Base-by-base conservation (phyloP, 1,140 invertebrate genomes). In the Cardiocondyla obscurior region DNA sequence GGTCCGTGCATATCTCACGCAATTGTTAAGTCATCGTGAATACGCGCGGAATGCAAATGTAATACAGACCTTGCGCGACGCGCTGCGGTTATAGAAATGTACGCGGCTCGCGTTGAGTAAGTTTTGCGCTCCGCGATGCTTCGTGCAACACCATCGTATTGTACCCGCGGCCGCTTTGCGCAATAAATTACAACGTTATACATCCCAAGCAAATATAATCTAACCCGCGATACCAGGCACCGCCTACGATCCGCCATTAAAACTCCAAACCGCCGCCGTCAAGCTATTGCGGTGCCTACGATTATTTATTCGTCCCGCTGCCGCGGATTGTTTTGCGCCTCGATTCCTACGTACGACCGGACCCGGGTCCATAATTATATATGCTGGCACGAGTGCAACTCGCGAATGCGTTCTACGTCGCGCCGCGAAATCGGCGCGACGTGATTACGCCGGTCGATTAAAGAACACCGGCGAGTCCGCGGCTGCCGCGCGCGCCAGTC, bases 211-310 rank as follows among this genome's bases (percentile, higher is more conserved):
- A 65, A 67, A 67, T 42, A 67, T 77, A 77, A 77, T 77, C 22
- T 51, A 53, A 77, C 44, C 65, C 73, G 44, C 60, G 46, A n/a
- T 36, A 39, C 60, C 60, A 19, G 44, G 19, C 5, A 51, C 44
- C 74, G 74, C 74, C 74, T 77, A 77, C 60, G 46, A 77, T 39
- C 44, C 58, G 46, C 46, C 33, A 51, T 77, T 77, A 77, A 77
- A 77, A 77, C 60, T 53, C 14, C 44, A 30, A 10, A 7, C 70
- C 16, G 69, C 14, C 51, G 33, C 67, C 57, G 57, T 65, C 42
- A 51, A 19, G 44, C 65, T 51, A 65, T 51, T 65, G 30, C 55
- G 36, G n/a, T 55, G 67, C 70, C 22, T 44, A 57, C 46, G 60
- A 67, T 79, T 67, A 69, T 79, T 69, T 79, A 79, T 69, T 28